Evolutionary conservation across 2,797 vertebrate genomes (phyloP), one percentile per base, ranked within the genome.

Genomic region (Poeciliopsis infans): DNA sequence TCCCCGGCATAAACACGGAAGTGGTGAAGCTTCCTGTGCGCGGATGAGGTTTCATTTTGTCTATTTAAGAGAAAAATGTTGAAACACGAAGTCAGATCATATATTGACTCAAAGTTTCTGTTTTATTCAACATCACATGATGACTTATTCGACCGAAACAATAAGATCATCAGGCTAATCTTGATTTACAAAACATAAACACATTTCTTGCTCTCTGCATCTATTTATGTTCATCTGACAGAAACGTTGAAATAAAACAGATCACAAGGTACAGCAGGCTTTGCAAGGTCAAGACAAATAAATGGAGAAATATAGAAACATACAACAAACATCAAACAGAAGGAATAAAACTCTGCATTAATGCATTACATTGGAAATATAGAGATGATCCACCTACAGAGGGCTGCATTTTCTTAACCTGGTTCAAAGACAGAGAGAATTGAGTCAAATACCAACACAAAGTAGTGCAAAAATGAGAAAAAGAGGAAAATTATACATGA

Each of bases 21-120:
- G 88, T 91, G 85, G 85, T 90, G 72, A 69, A 75, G 80, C 91
- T 96, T 96, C 95, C 96, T 94, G 94, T 93, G 47, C 55, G 78
- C 86, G 1, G 75, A 93, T 86, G 83, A 85, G 85, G 82, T 75
- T 79, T 80, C 10, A 4, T 8, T 83, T 13, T 68, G 28, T 36
- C 16, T 5, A 25, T 77, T 70, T 39, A 49, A 77, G 11, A 85
- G 77, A 82, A 76, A 78, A 7, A 66, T 25, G 23, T 78, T 33
- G 72, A 73, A 77, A 73, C 41, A 70, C 7, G 0, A 71, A 18
- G 0, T 0, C 13, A 64, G 69, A 64, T n/a, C 41, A 47, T 36
- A 47, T 41, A 47, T 57, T 45, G 61, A 85, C 16, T 80, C 70
- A 76, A 1, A 61, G 31, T 66, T 82, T 71, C 41, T 15, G 28